Conservation (phyloP, 2,113 vertebrate genomes). For the Ailuropoda melanoleuca region DNA sequence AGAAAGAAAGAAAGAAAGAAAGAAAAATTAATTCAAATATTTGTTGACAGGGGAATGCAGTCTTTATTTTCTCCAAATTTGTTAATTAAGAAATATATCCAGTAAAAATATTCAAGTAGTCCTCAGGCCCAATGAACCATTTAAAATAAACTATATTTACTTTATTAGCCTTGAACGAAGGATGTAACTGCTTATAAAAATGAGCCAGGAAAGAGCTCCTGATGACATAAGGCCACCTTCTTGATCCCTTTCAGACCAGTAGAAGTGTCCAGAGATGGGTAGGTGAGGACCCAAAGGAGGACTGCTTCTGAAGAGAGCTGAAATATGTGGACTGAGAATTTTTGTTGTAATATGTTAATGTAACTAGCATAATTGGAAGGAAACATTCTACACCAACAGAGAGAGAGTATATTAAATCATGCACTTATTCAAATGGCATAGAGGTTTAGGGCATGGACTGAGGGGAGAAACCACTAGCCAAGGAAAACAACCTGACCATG, state of each 20-base stretch:
- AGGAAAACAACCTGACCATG: not conserved
- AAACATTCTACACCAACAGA: not conserved
- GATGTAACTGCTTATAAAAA: not conserved
- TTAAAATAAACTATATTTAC: constrained; percentile 2
- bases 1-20: not conserved
- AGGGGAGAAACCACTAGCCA: not conserved
- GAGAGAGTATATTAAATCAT: not conserved
- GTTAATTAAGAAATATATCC: not conserved
- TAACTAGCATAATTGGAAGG: not conserved
- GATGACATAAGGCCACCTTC: not conserved
- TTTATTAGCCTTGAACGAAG: not conserved
- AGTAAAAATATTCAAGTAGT: not conserved
- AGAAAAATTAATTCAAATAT: not conserved
- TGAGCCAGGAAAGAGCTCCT: not conserved
- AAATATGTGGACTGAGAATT: not conserved
- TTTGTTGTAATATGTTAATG: not conserved
- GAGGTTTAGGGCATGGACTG: not conserved
- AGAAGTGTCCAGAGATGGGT: not conserved
- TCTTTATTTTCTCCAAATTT: not conserved
- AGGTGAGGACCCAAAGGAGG: not conserved
- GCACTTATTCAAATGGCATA: not conserved
- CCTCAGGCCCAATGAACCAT: constrained; percentile 13
- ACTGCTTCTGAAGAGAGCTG: not conserved
- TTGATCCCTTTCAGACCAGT: not conserved
- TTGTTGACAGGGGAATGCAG: not conserved